Conservation (phyloP, 2,113 vertebrate genomes). For the Capreolus pygargus region DNA sequence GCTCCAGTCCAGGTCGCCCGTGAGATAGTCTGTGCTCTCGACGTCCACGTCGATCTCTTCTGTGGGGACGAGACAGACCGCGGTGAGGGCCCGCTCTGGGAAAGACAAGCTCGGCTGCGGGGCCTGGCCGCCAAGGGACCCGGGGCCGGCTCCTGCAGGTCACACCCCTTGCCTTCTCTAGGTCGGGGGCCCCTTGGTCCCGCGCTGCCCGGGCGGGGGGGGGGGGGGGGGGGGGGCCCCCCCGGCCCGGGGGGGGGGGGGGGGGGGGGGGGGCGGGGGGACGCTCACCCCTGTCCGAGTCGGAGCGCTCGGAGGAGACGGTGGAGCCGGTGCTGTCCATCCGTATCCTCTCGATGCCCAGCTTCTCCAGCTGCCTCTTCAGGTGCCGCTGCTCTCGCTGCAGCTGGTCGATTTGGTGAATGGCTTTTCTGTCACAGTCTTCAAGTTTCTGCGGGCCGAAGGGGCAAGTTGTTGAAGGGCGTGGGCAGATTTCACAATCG, state of each 20-base stretch:
- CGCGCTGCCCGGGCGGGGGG: neutral
- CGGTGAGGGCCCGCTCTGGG: neutral
- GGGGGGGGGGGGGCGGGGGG: neutral
- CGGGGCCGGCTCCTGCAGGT: too few relatives aligned
- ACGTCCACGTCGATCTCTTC: conserved; percentile 90
- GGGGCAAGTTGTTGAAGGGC: neutral
- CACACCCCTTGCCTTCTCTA: neutral
- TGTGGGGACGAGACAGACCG: conserved; percentile 51
- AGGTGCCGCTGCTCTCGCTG: conserved; percentile 94
- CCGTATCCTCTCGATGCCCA: conserved; percentile 91
- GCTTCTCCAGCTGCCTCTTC: conserved; percentile 92
- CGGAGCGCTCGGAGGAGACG: conserved; percentile 88
- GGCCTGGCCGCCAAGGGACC: neutral
- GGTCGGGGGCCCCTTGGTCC: neutral
- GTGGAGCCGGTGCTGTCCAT: conserved; percentile 93
- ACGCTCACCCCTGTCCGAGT: conserved; percentile 92
- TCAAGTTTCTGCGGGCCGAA: conserved; percentile 88
- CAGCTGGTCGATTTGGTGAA: conserved; percentile 94
- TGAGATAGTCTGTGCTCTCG: conserved; percentile 91
- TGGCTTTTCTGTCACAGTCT: conserved; percentile 89
- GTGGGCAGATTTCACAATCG: neutral
- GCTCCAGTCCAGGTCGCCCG: conserved; percentile 96
- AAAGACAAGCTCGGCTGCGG: neutral
- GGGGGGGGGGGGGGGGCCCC: neutral
- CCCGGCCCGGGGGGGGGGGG: neutral